phyloP scores from a whole-genome alignment of 1,140 invertebrate genomes.

The Oncopodura yosiiana region DNA sequence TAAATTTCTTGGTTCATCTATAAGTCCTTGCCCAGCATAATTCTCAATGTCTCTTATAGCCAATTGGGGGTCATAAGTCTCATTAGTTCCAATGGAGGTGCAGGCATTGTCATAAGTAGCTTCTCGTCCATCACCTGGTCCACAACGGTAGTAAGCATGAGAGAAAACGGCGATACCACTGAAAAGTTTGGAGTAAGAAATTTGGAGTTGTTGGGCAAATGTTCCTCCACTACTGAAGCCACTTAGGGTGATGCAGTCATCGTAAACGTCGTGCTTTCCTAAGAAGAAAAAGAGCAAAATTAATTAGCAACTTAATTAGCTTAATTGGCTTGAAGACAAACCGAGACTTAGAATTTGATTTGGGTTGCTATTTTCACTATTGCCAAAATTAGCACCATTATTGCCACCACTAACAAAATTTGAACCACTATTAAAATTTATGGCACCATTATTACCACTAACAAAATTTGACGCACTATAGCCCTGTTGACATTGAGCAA shows the following conservation, averaged over 20 bases:
- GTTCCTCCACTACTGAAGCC: constrained; percentile 28
- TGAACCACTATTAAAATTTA: too few relatives aligned
- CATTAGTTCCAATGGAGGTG: constrained; percentile 3
- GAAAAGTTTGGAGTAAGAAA: constrained; percentile 27
- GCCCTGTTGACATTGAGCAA: too few relatives aligned
- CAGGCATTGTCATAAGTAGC: constrained; percentile 27
- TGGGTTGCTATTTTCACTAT: too few relatives aligned
- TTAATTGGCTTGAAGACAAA: too few relatives aligned
- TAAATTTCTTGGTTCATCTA: constrained; percentile 27
- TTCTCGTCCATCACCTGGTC: constrained; percentile 19
- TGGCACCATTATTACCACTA: too few relatives aligned
- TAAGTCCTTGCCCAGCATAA: constrained; percentile 18
- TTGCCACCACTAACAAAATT: too few relatives aligned
- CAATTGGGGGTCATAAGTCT: constrained; percentile 8
- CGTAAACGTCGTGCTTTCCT: constrained; percentile 19
- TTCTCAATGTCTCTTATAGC: constrained; percentile 25
- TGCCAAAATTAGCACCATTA: too few relatives aligned
- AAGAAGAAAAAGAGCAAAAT: too few relatives aligned
- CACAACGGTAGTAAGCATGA: constrained; percentile 33
- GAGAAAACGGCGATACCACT: constrained; percentile 29
- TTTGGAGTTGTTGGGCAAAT: constrained; percentile 29
- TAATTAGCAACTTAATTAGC: too few relatives aligned
- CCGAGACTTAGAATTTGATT: too few relatives aligned
- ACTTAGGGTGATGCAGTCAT: constrained; percentile 18
- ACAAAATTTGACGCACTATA: too few relatives aligned